These are phyloP conservation scores for Stenolophus ochropezus DNA, from an alignment of 2,888 invertebrate species.

Conservation along the genomic window DNA sequence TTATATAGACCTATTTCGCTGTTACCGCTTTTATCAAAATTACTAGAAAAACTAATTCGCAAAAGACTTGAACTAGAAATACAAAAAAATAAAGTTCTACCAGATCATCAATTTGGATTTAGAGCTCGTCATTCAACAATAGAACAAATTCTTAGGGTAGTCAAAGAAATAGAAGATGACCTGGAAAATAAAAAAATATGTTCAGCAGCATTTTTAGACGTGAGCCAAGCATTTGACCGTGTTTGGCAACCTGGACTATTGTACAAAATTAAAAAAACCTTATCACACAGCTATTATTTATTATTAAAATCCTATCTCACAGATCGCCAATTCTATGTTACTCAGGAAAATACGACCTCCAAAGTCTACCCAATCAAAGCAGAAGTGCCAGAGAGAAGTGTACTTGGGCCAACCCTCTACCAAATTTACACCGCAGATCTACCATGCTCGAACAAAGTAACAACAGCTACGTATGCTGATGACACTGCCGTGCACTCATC, in stretches of 20 bases:
- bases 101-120: conserved; percentile 62
- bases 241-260: conserved; percentile 57
- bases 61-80: conserved; percentile 17
- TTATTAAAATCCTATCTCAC: conserved; percentile 42
- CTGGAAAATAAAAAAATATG: conserved; percentile 5
- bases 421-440: no score
- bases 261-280: conserved; percentile 37
- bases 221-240: conserved; percentile 58
- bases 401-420: no score
- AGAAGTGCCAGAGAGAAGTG: no score
- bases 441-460: no score
- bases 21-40: no score
- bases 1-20: conserved; percentile 54
- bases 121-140: conserved; percentile 49
- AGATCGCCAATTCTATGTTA: neutral
- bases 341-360: neutral
- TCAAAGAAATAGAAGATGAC: no score
- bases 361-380: no score
- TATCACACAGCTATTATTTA: conserved; percentile 27
- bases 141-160: no score
- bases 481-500: no score
- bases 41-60: no score
- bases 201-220: conserved; percentile 48
- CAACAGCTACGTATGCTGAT: no score
- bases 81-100: conserved; percentile 32